A percentile compares a stretch with the other conserved stretches of the same genome.
These are phyloP conservation scores for Anoplius nigerrimus DNA, from an alignment of 2,888 invertebrate species.

Conservation along the genomic window DNA sequence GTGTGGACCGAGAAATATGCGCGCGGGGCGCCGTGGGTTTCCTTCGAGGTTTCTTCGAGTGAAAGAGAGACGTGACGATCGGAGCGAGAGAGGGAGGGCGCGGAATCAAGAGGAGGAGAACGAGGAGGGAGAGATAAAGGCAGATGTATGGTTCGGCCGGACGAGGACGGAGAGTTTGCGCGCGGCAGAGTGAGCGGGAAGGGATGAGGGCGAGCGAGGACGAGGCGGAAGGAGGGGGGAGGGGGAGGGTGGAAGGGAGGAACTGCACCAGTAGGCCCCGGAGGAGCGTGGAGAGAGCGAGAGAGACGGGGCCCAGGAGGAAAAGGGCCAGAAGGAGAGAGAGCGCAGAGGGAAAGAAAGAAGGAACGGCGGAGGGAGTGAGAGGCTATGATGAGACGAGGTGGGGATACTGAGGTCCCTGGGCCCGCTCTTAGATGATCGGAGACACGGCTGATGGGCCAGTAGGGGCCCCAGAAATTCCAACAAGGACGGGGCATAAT, in stretches of 20 bases:
- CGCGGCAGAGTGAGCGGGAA: slow-evolving; percentile 16
- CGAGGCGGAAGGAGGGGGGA: too few species aligned
- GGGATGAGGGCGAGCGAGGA: slow-evolving; percentile 7
- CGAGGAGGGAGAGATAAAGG: slow-evolving; percentile 14
- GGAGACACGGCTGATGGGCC: slow-evolving; percentile 66
- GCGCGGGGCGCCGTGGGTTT: slow-evolving; percentile 33
- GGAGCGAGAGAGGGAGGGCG: slow-evolving; percentile 38
- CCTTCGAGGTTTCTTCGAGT: slow-evolving; percentile 32
- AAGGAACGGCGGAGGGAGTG: slow-evolving; percentile 39
- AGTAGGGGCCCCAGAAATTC: slow-evolving; percentile 72
- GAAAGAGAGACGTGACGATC: slow-evolving; percentile 18
- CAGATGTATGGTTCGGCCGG: neutral
- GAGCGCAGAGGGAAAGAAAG: slow-evolving; percentile 30
- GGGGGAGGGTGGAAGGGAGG: slow-evolving; percentile 3
- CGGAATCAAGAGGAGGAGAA: slow-evolving; percentile 16
- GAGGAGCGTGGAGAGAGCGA: slow-evolving; percentile 4
- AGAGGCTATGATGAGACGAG: slow-evolving; percentile 42
- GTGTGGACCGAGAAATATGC: slow-evolving; percentile 61
- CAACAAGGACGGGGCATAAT: slow-evolving; percentile 73
- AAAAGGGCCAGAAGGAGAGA: neutral
- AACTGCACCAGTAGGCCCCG: slow-evolving; percentile 24
- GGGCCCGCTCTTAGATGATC: slow-evolving; percentile 57
- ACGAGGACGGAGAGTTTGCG: neutral
- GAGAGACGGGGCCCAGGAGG: slow-evolving; percentile 10
- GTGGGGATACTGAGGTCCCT: slow-evolving; percentile 29